Conservation (phyloP, 64 coral and sea anemone genomes). For the Stylophora pistillata region DNA sequence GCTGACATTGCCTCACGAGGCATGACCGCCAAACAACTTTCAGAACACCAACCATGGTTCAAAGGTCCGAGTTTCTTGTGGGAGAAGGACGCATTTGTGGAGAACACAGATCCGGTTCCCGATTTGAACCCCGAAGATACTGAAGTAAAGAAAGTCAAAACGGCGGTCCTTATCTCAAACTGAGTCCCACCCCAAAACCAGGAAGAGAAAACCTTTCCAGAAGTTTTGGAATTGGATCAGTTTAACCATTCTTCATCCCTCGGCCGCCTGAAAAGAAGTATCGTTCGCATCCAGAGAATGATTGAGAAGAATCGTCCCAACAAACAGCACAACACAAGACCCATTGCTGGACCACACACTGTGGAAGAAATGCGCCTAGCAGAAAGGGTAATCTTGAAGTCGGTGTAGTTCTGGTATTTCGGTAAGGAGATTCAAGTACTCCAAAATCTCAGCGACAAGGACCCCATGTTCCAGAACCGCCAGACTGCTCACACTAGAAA, state of each 20-base stretch:
- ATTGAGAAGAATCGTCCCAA: conserved; percentile 33
- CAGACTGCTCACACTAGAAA: conserved; percentile 26
- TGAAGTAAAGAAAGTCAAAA: no score
- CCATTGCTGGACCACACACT: not conserved
- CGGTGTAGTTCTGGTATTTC: conserved; percentile 16
- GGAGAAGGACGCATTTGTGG: not conserved
- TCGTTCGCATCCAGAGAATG: conserved; percentile 39
- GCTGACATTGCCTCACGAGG: not conserved
- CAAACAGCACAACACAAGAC: conserved; percentile 28
- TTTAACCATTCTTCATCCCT: conserved; percentile 21
- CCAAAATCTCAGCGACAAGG: not conserved
- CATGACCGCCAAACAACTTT: not conserved
- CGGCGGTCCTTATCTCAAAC: no score
- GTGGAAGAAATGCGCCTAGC: conserved; percentile 38
- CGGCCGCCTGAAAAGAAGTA: conserved; percentile 9
- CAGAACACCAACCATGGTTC: not conserved
- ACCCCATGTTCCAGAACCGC: conserved; percentile 41
- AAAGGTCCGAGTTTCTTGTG: not conserved
- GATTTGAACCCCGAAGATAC: no score
- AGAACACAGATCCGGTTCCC: not conserved
- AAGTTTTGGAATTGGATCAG: not conserved
- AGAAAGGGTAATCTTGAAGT: conserved; percentile 36
- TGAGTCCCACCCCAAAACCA: not conserved
- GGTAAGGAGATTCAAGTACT: conserved; percentile 15
- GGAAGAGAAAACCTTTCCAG: not conserved